phyloP scores from a whole-genome alignment of 2,888 invertebrate species.

The Sesamia inferens region DNA sequence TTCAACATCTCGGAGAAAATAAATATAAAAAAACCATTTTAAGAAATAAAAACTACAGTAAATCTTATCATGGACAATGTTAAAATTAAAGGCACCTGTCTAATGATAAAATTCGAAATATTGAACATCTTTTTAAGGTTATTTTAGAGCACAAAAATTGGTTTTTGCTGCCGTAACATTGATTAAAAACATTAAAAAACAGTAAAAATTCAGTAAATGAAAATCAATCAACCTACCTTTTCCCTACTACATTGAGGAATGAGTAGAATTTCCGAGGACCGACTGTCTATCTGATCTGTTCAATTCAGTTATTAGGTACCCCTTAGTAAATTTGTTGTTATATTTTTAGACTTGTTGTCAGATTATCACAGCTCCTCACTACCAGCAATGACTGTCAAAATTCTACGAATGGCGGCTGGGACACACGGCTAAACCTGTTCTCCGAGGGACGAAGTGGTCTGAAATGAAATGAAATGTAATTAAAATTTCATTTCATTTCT shows the following conservation, averaged over 20 bases:
- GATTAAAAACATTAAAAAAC: conserved; percentile 22
- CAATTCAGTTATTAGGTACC: too few relatives aligned
- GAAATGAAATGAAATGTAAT: too few relatives aligned
- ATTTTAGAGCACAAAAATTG: background rate
- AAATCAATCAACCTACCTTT: too few relatives aligned
- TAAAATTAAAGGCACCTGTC: background rate
- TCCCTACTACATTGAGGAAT: too few relatives aligned
- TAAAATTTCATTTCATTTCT: too few relatives aligned
- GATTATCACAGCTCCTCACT: background rate
- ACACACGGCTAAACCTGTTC: background rate
- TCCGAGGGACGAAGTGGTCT: background rate
- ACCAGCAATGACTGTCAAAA: background rate
- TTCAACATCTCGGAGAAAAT: background rate
- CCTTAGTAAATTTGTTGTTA: background rate
- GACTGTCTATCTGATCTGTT: too few relatives aligned
- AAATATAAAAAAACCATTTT: background rate
- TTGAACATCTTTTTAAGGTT: background rate
- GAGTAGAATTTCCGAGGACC: too few relatives aligned
- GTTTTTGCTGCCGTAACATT: background rate
- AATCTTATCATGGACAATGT: background rate
- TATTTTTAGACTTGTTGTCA: background rate
- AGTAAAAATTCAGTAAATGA: too few relatives aligned
- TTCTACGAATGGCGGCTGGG: background rate
- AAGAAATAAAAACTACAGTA: conserved; percentile 30
- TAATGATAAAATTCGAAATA: background rate